Evolutionary conservation across 2,888 invertebrate species (phyloP).

Genomic region (Mesorhabditis sp.): DNA sequence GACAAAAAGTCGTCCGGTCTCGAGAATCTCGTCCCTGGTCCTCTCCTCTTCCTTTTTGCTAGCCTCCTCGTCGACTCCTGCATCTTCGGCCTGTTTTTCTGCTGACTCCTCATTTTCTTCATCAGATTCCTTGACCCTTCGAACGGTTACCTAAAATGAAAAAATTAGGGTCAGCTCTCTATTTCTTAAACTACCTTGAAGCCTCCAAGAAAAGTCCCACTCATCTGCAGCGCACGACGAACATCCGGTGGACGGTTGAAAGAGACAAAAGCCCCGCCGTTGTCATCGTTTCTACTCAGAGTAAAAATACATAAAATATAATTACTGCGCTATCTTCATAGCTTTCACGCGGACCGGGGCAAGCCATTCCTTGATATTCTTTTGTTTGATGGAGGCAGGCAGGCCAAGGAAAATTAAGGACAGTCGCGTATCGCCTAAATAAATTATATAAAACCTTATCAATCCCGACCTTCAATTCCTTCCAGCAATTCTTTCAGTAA

Average conservation of each 20-base stretch:
- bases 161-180: neutral
- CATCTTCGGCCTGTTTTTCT: slow-evolving; percentile 7
- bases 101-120: slow-evolving; percentile 9
- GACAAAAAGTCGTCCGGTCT: slow-evolving; percentile 86
- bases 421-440: slow-evolving; percentile 42
- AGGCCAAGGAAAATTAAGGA: slow-evolving; percentile 48
- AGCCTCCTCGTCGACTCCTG: slow-evolving; percentile 12
- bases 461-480: slow-evolving; percentile 31
- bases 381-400: slow-evolving; percentile 44
- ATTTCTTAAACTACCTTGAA: slow-evolving; percentile 30
- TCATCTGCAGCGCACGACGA: slow-evolving; percentile 36
- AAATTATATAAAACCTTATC: neutral
- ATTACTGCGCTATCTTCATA: slow-evolving; percentile 21
- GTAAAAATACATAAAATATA: neutral
- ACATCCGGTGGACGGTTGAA: slow-evolving; percentile 48
- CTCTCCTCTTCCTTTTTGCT: slow-evolving; percentile 16
- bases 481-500: slow-evolving; percentile 33
- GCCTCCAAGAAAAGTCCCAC: slow-evolving; percentile 50
- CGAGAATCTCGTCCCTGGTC: slow-evolving; percentile 40
- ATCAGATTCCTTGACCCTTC: slow-evolving; percentile 11
- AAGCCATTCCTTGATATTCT: slow-evolving; percentile 52
- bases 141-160: slow-evolving; percentile 10
- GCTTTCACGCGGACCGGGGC: slow-evolving; percentile 50
- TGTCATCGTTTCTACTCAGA: slow-evolving; percentile 25
- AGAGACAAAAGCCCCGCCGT: slow-evolving; percentile 40